Percentiles rank a stretch among this genome's conserved stretches.
These are phyloP conservation scores for Pedetes capensis DNA, from an alignment of 2,113 vertebrate species.

Conservation along the genomic window DNA sequence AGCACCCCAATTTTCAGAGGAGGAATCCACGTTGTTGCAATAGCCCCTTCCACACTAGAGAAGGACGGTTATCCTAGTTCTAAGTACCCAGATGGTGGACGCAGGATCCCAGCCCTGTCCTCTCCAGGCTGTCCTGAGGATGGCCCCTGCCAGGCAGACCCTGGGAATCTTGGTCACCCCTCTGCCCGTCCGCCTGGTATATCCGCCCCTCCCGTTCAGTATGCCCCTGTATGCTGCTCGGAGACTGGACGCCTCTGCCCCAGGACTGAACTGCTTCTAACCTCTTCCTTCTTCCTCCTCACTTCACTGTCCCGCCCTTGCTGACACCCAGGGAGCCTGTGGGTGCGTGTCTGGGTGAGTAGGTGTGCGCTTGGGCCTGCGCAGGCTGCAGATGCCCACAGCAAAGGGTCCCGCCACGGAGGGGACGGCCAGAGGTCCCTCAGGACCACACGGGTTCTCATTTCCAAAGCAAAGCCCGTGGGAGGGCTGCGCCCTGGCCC, in stretches of 20 bases:
- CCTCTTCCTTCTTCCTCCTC: neutral
- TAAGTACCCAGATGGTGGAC: neutral
- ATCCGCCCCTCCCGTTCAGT: neutral
- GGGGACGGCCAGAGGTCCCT: neutral
- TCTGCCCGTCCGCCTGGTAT: neutral
- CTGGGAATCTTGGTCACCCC: neutral
- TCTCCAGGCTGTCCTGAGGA: neutral
- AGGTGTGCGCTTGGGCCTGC: too few relatives aligned
- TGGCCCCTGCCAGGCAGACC: neutral
- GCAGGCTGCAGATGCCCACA: neutral
- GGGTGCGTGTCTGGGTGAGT: too few relatives aligned
- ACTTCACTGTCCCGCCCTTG: neutral
- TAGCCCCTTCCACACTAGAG: neutral
- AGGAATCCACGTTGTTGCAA: neutral
- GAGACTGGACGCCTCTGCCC: neutral
- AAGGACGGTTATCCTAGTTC: neutral
- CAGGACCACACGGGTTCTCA: neutral
- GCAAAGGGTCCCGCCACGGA: neutral
- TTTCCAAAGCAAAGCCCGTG: neutral
- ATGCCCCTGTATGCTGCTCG: neutral
- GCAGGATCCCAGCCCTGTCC: neutral
- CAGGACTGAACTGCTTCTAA: neutral
- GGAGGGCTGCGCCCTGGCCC: neutral
- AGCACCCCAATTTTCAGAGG: neutral
- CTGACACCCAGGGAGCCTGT: neutral